Conservation (phyloP, 2,888 invertebrate genomes). For the Zootermopsis nevadensis region DNA sequence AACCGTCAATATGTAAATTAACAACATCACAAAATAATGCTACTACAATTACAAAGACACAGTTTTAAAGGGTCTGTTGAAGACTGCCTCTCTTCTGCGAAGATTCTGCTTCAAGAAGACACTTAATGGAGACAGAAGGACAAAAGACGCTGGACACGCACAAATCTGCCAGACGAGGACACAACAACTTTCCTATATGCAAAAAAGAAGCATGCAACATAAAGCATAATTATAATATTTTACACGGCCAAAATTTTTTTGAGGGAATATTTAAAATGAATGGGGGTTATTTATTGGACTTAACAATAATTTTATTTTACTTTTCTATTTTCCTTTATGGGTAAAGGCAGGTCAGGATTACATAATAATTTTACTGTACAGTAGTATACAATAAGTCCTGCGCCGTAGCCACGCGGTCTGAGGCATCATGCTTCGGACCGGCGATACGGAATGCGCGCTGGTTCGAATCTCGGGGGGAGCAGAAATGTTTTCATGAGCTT, state of each 20-base stretch:
- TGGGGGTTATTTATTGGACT: slow-evolving; percentile 17
- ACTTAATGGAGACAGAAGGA: slow-evolving; percentile 34
- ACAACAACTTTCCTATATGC: slow-evolving; percentile 37
- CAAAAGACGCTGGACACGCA: slow-evolving; percentile 43
- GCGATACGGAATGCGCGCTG: too few species aligned
- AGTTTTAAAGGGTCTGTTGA: background rate
- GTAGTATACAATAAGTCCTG: too few species aligned
- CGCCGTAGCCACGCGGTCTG: too few species aligned
- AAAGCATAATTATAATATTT: slow-evolving; percentile 36
- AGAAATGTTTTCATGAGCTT: too few species aligned
- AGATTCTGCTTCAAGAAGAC: background rate
- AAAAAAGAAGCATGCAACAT: slow-evolving; percentile 42
- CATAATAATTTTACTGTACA: too few species aligned
- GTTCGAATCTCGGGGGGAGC: too few species aligned
- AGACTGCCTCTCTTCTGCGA: slow-evolving; percentile 6
- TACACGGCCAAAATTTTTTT: slow-evolving; percentile 37
- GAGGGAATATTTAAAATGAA: slow-evolving; percentile 9
- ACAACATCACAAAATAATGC: slow-evolving; percentile 17
- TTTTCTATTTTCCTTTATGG: too few species aligned
- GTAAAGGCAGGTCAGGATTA: too few species aligned
- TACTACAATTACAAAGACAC: slow-evolving; percentile 25
- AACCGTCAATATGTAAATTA: background rate
- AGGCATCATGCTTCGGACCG: too few species aligned
- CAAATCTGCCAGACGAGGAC: slow-evolving; percentile 42
- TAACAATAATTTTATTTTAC: background rate